phyloP scores from a whole-genome alignment of 1,140 invertebrate genomes.

The Paracyclopina nana region DNA sequence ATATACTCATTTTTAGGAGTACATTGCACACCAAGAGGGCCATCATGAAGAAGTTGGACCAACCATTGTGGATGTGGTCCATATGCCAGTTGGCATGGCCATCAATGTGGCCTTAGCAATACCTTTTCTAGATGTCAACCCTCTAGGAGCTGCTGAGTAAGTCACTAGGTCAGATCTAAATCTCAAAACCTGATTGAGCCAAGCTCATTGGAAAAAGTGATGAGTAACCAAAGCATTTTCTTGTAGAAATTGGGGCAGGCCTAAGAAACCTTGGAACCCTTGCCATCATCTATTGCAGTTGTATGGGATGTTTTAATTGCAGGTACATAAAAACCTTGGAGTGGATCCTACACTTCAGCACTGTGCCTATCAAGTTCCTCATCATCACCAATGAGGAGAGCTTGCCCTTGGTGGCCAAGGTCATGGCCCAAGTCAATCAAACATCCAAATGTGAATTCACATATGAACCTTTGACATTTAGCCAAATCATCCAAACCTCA shows the following conservation, averaged over 20 bases:
- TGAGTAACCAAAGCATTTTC: too few species aligned
- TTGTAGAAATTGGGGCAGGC: too few species aligned
- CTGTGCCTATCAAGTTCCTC: slow-evolving; percentile 18
- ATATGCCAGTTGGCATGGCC: too few species aligned
- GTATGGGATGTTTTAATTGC: slow-evolving; percentile 12
- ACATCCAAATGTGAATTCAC: slow-evolving; percentile 7
- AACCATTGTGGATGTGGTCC: too few species aligned
- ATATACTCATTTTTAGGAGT: too few species aligned
- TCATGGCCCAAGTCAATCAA: slow-evolving; percentile 12
- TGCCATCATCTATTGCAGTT: too few species aligned
- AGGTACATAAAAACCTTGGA: slow-evolving; percentile 19
- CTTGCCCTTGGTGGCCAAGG: slow-evolving; percentile 11
- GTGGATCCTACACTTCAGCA: slow-evolving; percentile 16
- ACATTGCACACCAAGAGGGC: too few species aligned
- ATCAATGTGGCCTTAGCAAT: slow-evolving; percentile 13
- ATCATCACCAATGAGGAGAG: slow-evolving; percentile 17
- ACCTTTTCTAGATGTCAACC: slow-evolving; percentile 14
- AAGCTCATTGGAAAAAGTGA: too few species aligned
- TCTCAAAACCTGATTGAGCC: too few species aligned
- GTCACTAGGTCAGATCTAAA: background rate
- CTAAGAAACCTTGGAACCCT: too few species aligned
- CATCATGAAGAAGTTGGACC: too few species aligned
- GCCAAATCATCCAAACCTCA: slow-evolving; percentile 9
- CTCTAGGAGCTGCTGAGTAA: slow-evolving; percentile 15
- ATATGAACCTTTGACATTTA: slow-evolving; percentile 7